phyloP scores from a whole-genome alignment of 2,113 vertebrate genomes.

The Drymodes brunneopygia region DNA sequence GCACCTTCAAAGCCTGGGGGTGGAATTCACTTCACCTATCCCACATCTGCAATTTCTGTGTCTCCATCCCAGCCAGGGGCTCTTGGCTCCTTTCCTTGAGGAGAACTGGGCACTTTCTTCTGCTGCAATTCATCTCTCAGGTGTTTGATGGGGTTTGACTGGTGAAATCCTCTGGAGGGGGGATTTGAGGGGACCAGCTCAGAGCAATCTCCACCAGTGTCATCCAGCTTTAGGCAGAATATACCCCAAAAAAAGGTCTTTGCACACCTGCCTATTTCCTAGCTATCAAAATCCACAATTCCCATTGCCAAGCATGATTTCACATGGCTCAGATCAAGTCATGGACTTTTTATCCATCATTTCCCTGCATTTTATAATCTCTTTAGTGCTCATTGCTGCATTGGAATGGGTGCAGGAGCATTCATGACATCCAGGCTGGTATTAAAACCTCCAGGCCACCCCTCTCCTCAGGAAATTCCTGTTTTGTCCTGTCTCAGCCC shows the following conservation, averaged over 20 bases:
- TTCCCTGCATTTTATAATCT: neutral
- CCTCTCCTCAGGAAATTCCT: neutral
- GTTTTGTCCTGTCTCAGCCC: neutral
- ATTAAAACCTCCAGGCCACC: neutral
- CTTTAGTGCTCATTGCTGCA: fast-evolving
- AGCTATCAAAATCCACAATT: neutral
- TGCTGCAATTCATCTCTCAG: neutral
- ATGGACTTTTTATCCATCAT: fast-evolving
- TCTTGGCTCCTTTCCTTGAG: neutral
- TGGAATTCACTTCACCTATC: neutral
- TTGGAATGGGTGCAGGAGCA: neutral
- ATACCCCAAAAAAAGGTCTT: neutral
- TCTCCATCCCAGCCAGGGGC: neutral
- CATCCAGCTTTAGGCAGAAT: neutral
- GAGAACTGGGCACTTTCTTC: neutral
- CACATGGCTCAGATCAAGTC: neutral
- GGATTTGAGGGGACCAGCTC: neutral
- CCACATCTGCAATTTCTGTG: fast-evolving
- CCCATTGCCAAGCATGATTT: fast-evolving
- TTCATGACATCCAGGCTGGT: neutral
- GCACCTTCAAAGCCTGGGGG: neutral
- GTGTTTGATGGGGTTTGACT: neutral
- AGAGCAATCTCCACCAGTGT: fast-evolving
- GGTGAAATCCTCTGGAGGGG: neutral
- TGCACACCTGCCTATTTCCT: neutral